phyloP scores from a whole-genome alignment of 2,797 vertebrate species.

The Malacoctenus gilli region DNA sequence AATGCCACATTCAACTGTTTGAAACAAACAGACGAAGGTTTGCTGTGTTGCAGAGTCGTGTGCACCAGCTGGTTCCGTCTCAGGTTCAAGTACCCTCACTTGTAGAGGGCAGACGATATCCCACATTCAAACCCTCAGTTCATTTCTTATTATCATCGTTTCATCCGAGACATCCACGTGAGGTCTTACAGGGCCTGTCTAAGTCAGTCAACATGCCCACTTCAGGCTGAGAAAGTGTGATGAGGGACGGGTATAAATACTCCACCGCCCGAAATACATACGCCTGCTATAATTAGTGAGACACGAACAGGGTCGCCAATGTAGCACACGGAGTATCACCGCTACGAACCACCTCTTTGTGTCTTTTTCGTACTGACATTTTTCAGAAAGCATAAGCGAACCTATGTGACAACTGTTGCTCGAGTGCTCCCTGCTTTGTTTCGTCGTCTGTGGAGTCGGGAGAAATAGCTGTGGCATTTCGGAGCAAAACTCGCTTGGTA shows the following conservation, averaged over 20 bases:
- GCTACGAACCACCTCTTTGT: constrained; percentile 56
- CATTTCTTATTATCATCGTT: too few species aligned
- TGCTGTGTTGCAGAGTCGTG: too few species aligned
- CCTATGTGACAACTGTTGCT: constrained; percentile 51
- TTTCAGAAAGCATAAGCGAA: constrained; percentile 27
- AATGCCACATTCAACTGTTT: too few species aligned
- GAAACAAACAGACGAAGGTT: too few species aligned
- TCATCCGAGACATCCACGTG: constrained; percentile 23
- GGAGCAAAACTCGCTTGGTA: too few species aligned
- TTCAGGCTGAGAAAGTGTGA: constrained; percentile 75
- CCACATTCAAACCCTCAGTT: background rate
- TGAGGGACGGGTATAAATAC: constrained; percentile 83
- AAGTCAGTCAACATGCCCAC: constrained; percentile 71
- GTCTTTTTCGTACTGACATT: constrained; percentile 42
- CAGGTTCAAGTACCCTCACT: too few species aligned
- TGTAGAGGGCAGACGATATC: background rate
- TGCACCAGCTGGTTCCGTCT: too few species aligned
- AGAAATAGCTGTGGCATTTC: constrained; percentile 13
- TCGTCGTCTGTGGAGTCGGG: constrained; percentile 4
- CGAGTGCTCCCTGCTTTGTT: constrained; percentile 5
- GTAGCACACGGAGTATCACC: constrained; percentile 81
- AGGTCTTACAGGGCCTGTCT: constrained; percentile 64
- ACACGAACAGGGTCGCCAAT: constrained; percentile 81
- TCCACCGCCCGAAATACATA: constrained; percentile 78
- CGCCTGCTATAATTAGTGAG: constrained; percentile 83